A percentile compares a stretch with the other conserved stretches of the same genome.
phyloP scores from a whole-genome alignment of 2,113 vertebrate genomes.

The Spheniscus mendiculus region DNA sequence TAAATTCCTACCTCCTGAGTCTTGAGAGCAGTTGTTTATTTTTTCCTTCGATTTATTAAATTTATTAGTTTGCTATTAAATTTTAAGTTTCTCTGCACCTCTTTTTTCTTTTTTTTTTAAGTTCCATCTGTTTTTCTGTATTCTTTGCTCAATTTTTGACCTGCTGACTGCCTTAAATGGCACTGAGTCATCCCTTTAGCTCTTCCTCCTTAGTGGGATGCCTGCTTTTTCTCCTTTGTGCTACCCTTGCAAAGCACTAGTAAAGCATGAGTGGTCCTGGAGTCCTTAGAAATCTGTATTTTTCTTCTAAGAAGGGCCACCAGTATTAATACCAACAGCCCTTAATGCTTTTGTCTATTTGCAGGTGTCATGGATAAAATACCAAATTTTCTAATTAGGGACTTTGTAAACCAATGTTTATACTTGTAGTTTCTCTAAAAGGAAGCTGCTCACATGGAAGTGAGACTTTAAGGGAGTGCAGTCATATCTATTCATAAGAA shows the following conservation, averaged over 20 bases:
- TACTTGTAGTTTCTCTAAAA: not conserved
- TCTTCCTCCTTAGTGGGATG: not conserved
- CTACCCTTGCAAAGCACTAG: not conserved
- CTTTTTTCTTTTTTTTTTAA: too few relatives aligned
- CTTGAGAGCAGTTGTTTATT: not conserved
- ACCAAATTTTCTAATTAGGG: not conserved
- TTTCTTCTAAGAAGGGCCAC: not conserved
- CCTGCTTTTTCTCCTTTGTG: not conserved
- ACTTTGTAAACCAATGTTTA: not conserved
- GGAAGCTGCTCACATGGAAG: not conserved
- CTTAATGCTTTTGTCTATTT: not conserved
- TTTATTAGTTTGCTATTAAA: not conserved
- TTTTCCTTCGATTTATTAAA: not conserved
- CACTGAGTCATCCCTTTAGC: not conserved
- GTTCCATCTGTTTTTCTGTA: not conserved
- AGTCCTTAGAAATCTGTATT: not conserved
- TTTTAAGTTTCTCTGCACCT: not conserved
- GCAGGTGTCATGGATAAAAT: not conserved
- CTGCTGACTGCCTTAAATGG: not conserved
- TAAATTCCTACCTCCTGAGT: not conserved
- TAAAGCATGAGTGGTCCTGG: not conserved
- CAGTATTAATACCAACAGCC: not conserved
- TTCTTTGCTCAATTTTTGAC: not conserved
- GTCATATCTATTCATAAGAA: not conserved
- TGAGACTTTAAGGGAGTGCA: not conserved